Base-by-base conservation (phyloP, 1,140 invertebrate genomes). In the Macrostomum lignano region DNA sequence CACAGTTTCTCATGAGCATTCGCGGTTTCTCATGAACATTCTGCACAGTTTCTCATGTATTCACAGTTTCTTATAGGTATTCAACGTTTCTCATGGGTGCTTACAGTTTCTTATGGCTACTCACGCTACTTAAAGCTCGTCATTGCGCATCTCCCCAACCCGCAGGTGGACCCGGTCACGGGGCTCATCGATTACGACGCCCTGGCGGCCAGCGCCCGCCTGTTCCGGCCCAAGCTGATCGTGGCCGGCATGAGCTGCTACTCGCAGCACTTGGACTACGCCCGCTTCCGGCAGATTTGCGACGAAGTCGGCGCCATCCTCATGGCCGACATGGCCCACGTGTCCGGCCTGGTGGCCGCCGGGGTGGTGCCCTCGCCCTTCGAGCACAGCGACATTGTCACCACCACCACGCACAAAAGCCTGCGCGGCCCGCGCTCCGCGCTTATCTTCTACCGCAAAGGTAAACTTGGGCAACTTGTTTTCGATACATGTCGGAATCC, bases 321-420 rank as follows among this genome's bases (percentile, higher is more conserved):
- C 14, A 68, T 84, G 59, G 70, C 74, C 23, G 79, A 86, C 50
- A 86, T 86, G 76, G 73, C 76, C 7, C 78, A 84, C 46, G 67
- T 86, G 30, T 70, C 73, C 31, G 78, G 78, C 13, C 55, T 84
- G 21, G 76, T 86, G 2, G 73, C 77, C 23, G 74, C 74, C 41
- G 66, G 67, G 31, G 48, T 77, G 7, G 72, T 74, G 31, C 72
- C 78, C 7, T 73, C 70, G 49, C 79, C 79, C 1, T 86, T 88
- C 46, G 69, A 76, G 42, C 72, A 73, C 45, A 70, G 73, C 42
- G 77, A 91, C 51, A 64, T 91, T 44, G 81, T 88, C 9, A 72
- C 71, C 1, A 81, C 78, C 2, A 88, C 79, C 0, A 84, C 77
- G 0, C 79, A 86, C 55, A 88, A 88, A 46, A 82, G 76, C 3